A percentile compares a stretch with the other conserved stretches of the same genome.
These are phyloP conservation scores for Xylocampa areola DNA, from an alignment of 2,888 invertebrate genomes.

Conservation along the genomic window DNA sequence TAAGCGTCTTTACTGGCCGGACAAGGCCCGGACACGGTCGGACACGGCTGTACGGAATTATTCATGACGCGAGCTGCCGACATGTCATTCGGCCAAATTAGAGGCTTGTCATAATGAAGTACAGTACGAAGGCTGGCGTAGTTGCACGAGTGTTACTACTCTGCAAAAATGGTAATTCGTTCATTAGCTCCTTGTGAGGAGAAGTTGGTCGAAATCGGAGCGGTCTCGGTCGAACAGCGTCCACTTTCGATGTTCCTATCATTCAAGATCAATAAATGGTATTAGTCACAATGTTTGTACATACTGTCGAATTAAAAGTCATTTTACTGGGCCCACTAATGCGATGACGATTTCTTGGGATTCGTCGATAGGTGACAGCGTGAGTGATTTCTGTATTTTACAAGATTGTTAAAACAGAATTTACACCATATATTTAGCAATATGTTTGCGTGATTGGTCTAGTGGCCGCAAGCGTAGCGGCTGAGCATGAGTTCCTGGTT, in stretches of 20 bases:
- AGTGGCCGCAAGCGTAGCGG: too few relatives aligned
- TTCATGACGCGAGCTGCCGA: slow-evolving; percentile 79
- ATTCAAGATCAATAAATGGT: too few relatives aligned
- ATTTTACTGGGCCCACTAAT: too few relatives aligned
- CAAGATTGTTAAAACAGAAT: too few relatives aligned
- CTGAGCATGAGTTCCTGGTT: too few relatives aligned
- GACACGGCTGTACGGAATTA: slow-evolving; percentile 74
- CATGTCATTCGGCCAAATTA: slow-evolving; percentile 74
- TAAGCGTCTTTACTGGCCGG: slow-evolving; percentile 81
- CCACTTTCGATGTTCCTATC: background rate
- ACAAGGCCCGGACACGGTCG: slow-evolving; percentile 74
- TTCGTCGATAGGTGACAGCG: too few relatives aligned
- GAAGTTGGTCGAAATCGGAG: slow-evolving; percentile 13
- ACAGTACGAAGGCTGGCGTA: slow-evolving; percentile 48
- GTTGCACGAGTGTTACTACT: slow-evolving; percentile 43
- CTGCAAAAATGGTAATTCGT: slow-evolving; percentile 58
- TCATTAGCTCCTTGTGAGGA: slow-evolving; percentile 48
- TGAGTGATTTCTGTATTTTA: too few relatives aligned
- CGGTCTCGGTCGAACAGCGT: background rate
- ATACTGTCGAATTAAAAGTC: too few relatives aligned
- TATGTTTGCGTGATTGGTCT: too few relatives aligned
- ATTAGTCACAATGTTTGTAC: too few relatives aligned
- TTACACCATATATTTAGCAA: too few relatives aligned
- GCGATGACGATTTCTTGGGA: too few relatives aligned
- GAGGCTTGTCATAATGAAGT: slow-evolving; percentile 66